phyloP scores from a whole-genome alignment of 2,888 invertebrate species.

The Conops quadrifasciatus region DNA sequence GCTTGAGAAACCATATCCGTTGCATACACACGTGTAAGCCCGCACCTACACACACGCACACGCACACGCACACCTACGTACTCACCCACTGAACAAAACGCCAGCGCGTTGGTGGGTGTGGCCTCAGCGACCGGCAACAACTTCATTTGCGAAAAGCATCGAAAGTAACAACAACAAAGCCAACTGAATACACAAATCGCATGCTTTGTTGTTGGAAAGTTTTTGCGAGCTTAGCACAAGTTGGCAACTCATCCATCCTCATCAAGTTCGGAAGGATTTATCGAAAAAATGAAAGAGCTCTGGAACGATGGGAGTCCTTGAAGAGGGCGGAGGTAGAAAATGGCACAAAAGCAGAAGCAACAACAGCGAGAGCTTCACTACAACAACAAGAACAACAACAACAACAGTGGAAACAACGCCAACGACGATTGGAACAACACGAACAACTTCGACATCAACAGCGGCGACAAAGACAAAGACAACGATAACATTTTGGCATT shows the following conservation, averaged over 20 bases:
- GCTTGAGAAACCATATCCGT: background rate
- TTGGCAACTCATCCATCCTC: conserved; percentile 43
- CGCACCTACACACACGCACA: conserved; percentile 1
- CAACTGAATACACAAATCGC: conserved; percentile 14
- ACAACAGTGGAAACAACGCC: background rate
- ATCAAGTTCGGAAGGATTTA: conserved; percentile 47
- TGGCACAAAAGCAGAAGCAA: background rate
- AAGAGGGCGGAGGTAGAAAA: background rate
- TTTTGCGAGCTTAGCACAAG: background rate
- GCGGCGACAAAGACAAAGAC: background rate
- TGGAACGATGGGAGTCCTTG: background rate
- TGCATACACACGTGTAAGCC: too few relatives aligned
- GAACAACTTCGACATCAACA: background rate
- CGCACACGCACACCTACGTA: background rate
- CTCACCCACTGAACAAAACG: too few relatives aligned
- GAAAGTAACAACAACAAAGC: conserved; percentile 30
- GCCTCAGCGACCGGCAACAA: conserved; percentile 43
- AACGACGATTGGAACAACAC: background rate
- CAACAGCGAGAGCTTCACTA: background rate
- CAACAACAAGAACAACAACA: background rate
- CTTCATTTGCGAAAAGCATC: conserved; percentile 44
- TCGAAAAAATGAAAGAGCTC: conserved; percentile 34
- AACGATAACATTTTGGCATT: background rate
- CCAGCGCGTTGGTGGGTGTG: too few relatives aligned
- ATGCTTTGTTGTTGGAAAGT: background rate